Evolutionary conservation across 64 coral and sea anemone genomes (phyloP), one percentile per base, ranked within the genome.

Genomic region (Trachythela sp.): DNA sequence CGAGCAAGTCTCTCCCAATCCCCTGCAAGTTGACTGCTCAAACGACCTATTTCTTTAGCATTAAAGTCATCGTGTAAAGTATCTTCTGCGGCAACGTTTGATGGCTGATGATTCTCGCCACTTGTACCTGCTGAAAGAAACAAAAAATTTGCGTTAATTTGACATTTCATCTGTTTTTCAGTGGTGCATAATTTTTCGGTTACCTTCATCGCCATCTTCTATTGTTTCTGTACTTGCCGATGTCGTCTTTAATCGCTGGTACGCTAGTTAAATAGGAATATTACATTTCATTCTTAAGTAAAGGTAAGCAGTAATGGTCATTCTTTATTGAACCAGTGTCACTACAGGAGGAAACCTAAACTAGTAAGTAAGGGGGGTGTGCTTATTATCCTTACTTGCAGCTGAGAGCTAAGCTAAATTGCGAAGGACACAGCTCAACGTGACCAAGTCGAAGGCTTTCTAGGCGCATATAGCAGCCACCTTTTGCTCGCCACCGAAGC

Each of bases 1-100:
- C 75, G 75, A 37, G 75, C 75, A 17, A 80, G 32, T 80, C 37
- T 80, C 75, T 80, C 75, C 75, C 75, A 80, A 30, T 80, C 75
- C 20, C 20, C 75, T 80, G 75, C 26, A 36, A 80, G 75, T 39
- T 34, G 34, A 39, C 75, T 80, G 30, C 75, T 80, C 75, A 80
- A 80, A 37, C 75, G 75, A 36, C 75, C 75, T 37, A 80, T 80
- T 18, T 80, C 75, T 80, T 80, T 35, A n/a, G 75, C 75, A 39
- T 80, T 80, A 39, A 80, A 80, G 37, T 80, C 75, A 39, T 80
- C 75, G 8, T 37, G 8, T 13, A 80, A 29, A 20, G 20, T 39
- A 8, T 37, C 75, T 13, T 18, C 4, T 4, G 8, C 32, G 2
- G 20, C 30, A 10, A 2, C 30, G 34, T 36, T 30, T 39, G 14